These are phyloP conservation scores for Ptilorrhoa leucosticta DNA, from an alignment of 2,113 vertebrate genomes.

Conservation along the genomic window DNA sequence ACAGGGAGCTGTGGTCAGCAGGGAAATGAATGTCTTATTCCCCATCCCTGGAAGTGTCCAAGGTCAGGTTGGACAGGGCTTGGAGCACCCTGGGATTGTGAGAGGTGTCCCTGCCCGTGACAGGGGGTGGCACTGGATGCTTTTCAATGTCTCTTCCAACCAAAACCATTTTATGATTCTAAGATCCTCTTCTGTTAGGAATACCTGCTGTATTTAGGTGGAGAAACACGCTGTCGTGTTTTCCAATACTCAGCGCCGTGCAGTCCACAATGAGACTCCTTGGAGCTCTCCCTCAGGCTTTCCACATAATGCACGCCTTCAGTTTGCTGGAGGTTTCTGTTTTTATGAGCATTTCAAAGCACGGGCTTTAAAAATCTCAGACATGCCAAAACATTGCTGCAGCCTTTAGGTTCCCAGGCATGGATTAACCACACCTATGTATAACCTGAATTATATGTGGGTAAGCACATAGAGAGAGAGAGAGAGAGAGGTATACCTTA, in stretches of 20 bases:
- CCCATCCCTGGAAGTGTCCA: background rate
- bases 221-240: background rate
- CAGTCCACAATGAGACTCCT: background rate
- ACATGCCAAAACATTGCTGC: background rate
- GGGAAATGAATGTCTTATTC: background rate
- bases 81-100: background rate
- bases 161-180: background rate
- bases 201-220: background rate
- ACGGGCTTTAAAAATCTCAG: background rate
- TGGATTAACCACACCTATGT: background rate
- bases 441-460: background rate
- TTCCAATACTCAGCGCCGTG: background rate
- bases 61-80: background rate
- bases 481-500: background rate
- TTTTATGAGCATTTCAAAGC: background rate
- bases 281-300: background rate
- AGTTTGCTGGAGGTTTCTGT: background rate
- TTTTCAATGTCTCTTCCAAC: background rate
- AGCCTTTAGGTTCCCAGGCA: background rate
- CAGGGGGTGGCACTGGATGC: background rate
- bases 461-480: too few species aligned
- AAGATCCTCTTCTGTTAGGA: background rate
- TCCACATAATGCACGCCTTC: background rate
- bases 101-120: background rate
- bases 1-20: background rate